phyloP scores from a whole-genome alignment of 1,140 invertebrate species.

The Pseudachorutes palmiensis region DNA sequence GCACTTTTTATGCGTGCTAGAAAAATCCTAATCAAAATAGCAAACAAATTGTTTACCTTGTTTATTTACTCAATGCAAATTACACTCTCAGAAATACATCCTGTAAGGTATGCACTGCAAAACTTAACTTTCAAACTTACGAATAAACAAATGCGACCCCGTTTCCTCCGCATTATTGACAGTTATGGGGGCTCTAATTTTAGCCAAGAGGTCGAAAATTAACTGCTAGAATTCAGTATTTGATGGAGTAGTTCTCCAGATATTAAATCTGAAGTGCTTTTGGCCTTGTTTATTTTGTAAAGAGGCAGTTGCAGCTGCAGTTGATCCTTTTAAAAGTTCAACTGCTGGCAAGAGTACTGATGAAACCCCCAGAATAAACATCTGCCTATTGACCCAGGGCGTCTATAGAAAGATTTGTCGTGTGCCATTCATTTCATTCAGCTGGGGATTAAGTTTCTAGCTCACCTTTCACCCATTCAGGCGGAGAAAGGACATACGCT shows the following conservation, averaged over 20 bases:
- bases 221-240: no score
- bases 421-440: conserved; percentile 4
- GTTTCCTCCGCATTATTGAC: background rate
- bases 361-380: background rate
- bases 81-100: background rate
- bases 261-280: conserved; percentile 11
- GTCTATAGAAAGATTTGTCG: background rate
- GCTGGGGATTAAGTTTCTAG: no score
- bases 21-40: background rate
- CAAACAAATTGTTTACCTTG: background rate
- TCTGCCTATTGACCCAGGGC: conserved; percentile 11
- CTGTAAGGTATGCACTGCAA: background rate
- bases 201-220: background rate
- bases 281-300: conserved; percentile 8
- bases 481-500: no score
- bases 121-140: background rate
- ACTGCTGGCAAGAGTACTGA: no score
- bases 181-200: background rate
- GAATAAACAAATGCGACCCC: background rate
- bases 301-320: conserved; percentile 4
- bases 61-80: background rate
- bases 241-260: background rate
- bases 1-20: background rate
- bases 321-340: background rate
- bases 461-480: no score